Evolutionary conservation across 2,113 vertebrate genomes (phyloP).

Genomic region (Laticauda colubrina): DNA sequence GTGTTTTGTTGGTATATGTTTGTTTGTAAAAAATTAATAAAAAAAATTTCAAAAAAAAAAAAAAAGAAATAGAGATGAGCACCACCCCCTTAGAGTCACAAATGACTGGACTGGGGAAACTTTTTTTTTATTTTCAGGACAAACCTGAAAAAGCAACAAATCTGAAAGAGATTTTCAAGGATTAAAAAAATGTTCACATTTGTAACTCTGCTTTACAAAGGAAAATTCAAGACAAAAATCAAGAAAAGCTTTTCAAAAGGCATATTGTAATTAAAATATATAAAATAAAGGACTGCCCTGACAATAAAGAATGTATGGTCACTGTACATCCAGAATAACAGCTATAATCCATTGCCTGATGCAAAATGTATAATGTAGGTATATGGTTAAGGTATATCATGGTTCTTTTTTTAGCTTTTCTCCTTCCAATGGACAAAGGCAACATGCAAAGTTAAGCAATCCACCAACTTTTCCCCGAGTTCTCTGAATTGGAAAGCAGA

Average conservation of each 20-base stretch:
- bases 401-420: background rate
- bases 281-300: background rate
- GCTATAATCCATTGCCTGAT: background rate
- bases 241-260: background rate
- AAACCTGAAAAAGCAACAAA: background rate
- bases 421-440: background rate
- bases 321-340: background rate
- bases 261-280: background rate
- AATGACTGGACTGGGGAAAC: background rate
- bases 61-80: background rate
- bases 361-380: background rate
- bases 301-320: background rate
- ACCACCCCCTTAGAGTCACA: background rate
- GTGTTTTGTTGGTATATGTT: too few species aligned
- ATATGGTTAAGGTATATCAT: background rate
- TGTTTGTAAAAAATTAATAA: too few species aligned
- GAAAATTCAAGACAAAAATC: background rate
- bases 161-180: background rate
- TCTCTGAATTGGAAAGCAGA: slow-evolving; percentile 15
- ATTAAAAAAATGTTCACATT: background rate
- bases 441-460: background rate
- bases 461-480: background rate
- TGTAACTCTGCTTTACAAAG: background rate
- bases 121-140: background rate
- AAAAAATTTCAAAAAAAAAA: too few species aligned